Base-by-base conservation (phyloP, 2,888 invertebrate genomes). In the Oscheius sp. region DNA sequence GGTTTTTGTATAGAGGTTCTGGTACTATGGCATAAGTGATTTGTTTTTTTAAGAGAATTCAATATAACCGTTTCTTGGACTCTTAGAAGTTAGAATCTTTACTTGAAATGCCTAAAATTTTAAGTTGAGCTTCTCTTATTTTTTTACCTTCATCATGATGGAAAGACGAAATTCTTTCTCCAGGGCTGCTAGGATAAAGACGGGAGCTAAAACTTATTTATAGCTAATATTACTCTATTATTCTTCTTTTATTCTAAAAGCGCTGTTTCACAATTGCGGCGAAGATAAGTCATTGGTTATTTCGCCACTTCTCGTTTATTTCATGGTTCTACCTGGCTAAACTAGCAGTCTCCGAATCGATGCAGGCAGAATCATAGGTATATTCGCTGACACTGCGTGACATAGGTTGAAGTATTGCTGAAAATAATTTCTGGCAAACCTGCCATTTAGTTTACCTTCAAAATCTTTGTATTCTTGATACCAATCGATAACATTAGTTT, bases 401-500 rank as follows among this genome's bases (percentile, higher is more conserved):
- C 8, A 73, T 49, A 0, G 75, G 64, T 22, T 67, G 50, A n/a
- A 68, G 32, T 20, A 44, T 44, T 6, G 32, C 51, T 51, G 28
- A 47, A 59, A 2, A 32, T 12, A 9, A 2, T 4, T 24, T 59
- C 24, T 47, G n/a, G 45, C n/a, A n/a, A 47, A 28, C 4, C n/a
- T n/a, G n/a, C 6, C 20, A 6, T 26, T 12, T 12, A 17, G n/a
- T 14, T 1, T 9, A 57, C 33, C 38, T 56, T 41, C 68, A n/a
- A 50, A 51, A 20, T 36, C 47, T 44, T 49, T 30, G 17, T 50
- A 28, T 14, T 75, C 75, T 26, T 75, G 72, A 57, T 72, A 71
- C 77, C 77, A 77, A 24, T 73, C 74, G 41, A 76, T 69, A 22
- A 73, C 67, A 30, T 75, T 72, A 6, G 80, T 81, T 69, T 80